These are phyloP conservation scores for Gymnoscopelus microlampas DNA, from an alignment of 2,797 vertebrate genomes.

Conservation along the genomic window DNA sequence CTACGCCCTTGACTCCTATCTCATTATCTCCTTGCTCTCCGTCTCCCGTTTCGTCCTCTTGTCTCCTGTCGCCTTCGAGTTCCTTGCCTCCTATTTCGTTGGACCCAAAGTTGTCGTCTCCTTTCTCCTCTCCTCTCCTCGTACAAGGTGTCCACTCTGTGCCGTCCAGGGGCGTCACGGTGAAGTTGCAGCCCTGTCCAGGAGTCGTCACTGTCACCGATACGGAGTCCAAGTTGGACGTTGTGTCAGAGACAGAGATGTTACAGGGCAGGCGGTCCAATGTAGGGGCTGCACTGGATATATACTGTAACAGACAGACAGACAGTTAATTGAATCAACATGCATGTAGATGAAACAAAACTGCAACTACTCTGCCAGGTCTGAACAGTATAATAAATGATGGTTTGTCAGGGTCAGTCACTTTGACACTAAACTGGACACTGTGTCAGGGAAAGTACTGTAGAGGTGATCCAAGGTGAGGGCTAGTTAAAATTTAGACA, in stretches of 20 bases:
- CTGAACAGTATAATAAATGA: too few relatives aligned
- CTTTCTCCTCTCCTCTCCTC: neutral
- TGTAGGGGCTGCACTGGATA: slow-evolving; percentile 28
- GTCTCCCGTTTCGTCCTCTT: slow-evolving; percentile 2
- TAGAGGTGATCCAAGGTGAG: too few relatives aligned
- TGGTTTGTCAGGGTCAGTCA: too few relatives aligned
- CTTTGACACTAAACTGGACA: too few relatives aligned
- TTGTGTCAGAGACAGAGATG: slow-evolving; percentile 39
- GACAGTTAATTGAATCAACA: too few relatives aligned
- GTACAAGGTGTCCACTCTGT: slow-evolving; percentile 29
- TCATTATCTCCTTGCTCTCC: slow-evolving; percentile 28
- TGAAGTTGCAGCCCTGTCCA: slow-evolving; percentile 65
- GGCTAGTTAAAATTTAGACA: too few relatives aligned
- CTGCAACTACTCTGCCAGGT: too few relatives aligned
- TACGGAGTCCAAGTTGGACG: slow-evolving; percentile 51
- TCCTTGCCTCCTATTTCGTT: slow-evolving; percentile 5
- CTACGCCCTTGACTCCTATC: neutral
- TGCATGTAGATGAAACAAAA: too few relatives aligned
- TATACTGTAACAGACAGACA: slow-evolving; percentile 48
- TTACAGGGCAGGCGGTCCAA: slow-evolving; percentile 45
- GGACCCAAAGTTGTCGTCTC: slow-evolving; percentile 7
- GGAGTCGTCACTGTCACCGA: slow-evolving; percentile 48
- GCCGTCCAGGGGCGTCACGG: slow-evolving; percentile 36
- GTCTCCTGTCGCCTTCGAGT: slow-evolving; percentile 14
- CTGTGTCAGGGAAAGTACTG: too few relatives aligned